Evolutionary conservation across 2,113 vertebrate genomes (phyloP), one percentile per base, ranked within the genome.

Genomic region (Prunella fulvescens): DNA sequence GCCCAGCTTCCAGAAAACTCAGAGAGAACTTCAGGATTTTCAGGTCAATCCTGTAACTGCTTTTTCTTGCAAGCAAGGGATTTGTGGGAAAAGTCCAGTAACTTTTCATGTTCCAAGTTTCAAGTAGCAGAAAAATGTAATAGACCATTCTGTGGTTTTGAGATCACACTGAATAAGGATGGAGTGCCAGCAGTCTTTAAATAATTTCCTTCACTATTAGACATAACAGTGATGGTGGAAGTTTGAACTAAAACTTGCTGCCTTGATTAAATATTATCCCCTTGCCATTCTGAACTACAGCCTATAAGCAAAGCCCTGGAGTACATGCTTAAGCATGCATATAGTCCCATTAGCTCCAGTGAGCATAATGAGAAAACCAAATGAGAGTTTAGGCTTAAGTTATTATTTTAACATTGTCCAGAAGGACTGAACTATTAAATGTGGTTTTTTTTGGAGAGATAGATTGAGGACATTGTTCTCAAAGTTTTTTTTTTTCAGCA

Each of bases 161-260:
- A 93, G 88, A 86, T 86, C 56, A 57, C 28, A 20, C 19, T 74
- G 48, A 88, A 92, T 57, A 53, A 4, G 17, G 40, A 74, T 7
- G 7, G 65, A 47, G 29, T 51, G 85, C 93, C 92, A 96, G 77
- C 18, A 88, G 79, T 33, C 88, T 94, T 94, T 28, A 90, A 95
- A 92, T 81, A 45, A 93, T 96, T 95, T 96, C 88, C 80, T 93
- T 95, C 76, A 50, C 51, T 84, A 48, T 90, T 90, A 88, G 89
- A 93, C 83, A 91, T 79, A 97, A 89, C 71, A 91, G 29, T 35
- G 39, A 53, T 0, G 0, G 66, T 94, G 62, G 84, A 91, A 82
- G 62, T 53, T 94, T 87, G 87, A 95, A 78, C 54, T 90, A 50
- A 74, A 95, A 61, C 66, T 85, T 72, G 8, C 22, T 90, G 94